These are phyloP conservation scores for Dioctria rufipes DNA, from an alignment of 2,888 invertebrate genomes.

Conservation along the genomic window DNA sequence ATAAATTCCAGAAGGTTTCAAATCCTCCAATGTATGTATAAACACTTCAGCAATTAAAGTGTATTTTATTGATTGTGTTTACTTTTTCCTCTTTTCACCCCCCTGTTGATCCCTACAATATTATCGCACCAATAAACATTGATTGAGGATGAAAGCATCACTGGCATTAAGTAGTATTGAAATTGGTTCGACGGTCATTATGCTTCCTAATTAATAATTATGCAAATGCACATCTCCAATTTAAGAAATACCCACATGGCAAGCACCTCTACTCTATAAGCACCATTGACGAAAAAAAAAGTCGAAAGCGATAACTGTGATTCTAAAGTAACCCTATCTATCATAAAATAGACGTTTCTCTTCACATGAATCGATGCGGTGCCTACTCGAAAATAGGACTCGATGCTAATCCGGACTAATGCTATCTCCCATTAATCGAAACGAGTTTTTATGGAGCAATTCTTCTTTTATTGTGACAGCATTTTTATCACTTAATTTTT, in stretches of 20 bases:
- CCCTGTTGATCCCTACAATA: too few relatives aligned
- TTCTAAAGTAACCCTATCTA: constrained; percentile 40
- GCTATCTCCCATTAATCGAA: constrained; percentile 46
- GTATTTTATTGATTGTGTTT: too few relatives aligned
- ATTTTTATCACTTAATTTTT: constrained; percentile 52
- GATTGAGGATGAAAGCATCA: too few relatives aligned
- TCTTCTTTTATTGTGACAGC: constrained; percentile 52
- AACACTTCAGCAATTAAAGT: too few relatives aligned
- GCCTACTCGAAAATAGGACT: constrained; percentile 40
- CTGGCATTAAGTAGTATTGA: neutral
- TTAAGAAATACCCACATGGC: constrained; percentile 28
- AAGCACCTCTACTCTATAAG: constrained; percentile 16
- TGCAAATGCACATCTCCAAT: constrained; percentile 29
- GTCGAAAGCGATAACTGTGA: neutral
- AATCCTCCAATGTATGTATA: too few relatives aligned
- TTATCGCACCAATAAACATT: too few relatives aligned
- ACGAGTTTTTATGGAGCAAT: constrained; percentile 52
- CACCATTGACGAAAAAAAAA: neutral
- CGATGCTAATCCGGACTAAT: constrained; percentile 50
- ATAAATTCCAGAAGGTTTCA: too few relatives aligned
- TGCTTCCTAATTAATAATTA: constrained; percentile 37
- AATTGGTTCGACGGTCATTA: constrained; percentile 11
- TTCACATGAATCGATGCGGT: constrained; percentile 25
- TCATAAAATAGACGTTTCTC: constrained; percentile 37
- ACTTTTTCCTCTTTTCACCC: too few relatives aligned